These are phyloP conservation scores for Melinaea menophilus DNA, from an alignment of 2,888 invertebrate species.

Conservation along the genomic window DNA sequence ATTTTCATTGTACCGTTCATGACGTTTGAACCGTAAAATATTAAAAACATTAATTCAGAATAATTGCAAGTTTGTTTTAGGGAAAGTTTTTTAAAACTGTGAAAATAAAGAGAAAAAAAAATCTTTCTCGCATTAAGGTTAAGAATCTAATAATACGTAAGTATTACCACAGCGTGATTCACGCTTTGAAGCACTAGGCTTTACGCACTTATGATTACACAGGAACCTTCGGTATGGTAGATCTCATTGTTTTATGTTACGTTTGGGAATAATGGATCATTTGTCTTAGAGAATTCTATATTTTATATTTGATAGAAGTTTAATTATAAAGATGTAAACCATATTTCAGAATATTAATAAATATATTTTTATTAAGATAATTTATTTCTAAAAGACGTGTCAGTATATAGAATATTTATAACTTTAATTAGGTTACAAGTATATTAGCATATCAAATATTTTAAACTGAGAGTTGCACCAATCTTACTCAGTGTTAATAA, in stretches of 20 bases:
- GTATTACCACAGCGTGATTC: slow-evolving; percentile 87
- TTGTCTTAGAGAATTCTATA: not conserved
- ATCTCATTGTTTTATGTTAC: slow-evolving; percentile 84
- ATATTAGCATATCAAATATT: not conserved
- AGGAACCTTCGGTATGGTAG: slow-evolving; percentile 88
- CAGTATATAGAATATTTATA: not conserved
- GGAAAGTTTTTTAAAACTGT: too few species aligned
- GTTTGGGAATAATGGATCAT: not conserved
- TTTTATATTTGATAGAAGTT: too few species aligned
- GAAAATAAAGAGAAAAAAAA: too few species aligned
- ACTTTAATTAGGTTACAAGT: not conserved
- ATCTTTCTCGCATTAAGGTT: too few species aligned
- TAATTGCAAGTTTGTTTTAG: not conserved
- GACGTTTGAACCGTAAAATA: not conserved
- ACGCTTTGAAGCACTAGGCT: slow-evolving; percentile 91
- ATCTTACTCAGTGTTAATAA: not conserved
- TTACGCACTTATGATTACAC: slow-evolving; percentile 90
- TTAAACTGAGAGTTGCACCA: too few species aligned
- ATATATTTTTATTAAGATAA: too few species aligned
- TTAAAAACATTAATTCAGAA: not conserved
- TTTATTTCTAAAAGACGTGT: too few species aligned
- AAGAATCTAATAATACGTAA: too few species aligned
- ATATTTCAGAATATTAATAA: too few species aligned
- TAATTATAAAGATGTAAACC: too few species aligned
- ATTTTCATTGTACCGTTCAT: not conserved